Percentiles rank a stretch among this genome's conserved stretches.
Conservation (phyloP, 2,113 vertebrate species). For the Marmota monax region DNA sequence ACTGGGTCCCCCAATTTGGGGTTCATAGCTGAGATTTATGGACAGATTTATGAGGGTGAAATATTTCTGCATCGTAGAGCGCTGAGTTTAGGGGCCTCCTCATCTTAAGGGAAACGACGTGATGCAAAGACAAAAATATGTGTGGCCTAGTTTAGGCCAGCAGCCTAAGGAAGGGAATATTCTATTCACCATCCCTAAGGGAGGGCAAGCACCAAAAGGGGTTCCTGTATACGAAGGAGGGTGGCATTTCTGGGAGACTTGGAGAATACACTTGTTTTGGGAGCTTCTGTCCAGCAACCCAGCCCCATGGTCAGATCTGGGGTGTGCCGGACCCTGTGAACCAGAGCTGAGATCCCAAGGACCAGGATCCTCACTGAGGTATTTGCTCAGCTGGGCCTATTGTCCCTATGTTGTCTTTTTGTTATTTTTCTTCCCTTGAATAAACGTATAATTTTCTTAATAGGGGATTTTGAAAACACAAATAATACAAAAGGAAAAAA, state of each 20-base stretch:
- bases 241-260: background rate
- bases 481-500: background rate
- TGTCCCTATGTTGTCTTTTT: too few relatives aligned
- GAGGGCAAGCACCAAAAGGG: background rate
- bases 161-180: background rate
- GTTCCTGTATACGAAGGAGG: background rate
- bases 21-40: background rate
- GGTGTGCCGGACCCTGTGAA: background rate
- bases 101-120: background rate
- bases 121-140: background rate
- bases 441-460: background rate
- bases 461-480: background rate
- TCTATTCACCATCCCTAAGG: background rate
- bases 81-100: background rate
- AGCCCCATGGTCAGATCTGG: background rate
- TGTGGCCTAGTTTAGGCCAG: background rate
- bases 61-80: background rate
- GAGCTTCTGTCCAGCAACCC: fast-evolving
- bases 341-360: background rate
- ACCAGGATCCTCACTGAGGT: background rate
- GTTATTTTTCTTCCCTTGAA: background rate
- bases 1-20: background rate
- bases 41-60: background rate
- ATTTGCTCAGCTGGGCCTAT: too few relatives aligned
- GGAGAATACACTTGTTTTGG: background rate